Conservation (phyloP, 2,113 vertebrate species). For the Pogona vitticeps region DNA sequence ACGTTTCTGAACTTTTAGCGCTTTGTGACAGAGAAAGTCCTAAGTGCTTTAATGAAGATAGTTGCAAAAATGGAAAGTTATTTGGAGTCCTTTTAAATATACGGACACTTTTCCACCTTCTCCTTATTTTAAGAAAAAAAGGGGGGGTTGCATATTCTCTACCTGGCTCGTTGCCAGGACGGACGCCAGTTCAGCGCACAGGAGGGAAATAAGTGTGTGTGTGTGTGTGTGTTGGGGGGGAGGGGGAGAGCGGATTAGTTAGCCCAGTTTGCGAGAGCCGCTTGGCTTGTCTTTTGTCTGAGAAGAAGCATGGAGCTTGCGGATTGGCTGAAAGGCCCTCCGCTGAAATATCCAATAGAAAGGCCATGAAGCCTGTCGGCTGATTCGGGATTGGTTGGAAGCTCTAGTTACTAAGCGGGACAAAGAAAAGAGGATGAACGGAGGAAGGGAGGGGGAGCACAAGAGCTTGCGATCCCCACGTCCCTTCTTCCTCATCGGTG, state of each 20-base stretch:
- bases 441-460: conserved; percentile 19
- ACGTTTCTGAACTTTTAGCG: not conserved
- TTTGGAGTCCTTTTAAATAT: not conserved
- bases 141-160: conserved; percentile 14
- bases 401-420: conserved; percentile 79
- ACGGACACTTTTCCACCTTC: not conserved
- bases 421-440: conserved; percentile 64
- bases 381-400: conserved; percentile 66
- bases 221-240: conserved; percentile 22
- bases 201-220: not conserved
- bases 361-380: conserved; percentile 47
- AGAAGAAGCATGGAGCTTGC: conserved; percentile 39
- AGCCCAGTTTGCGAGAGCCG: conserved; percentile 69
- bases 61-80: not conserved
- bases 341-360: conserved; percentile 59
- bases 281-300: conserved; percentile 66
- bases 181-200: conserved; percentile 50
- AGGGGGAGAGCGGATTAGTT: conserved; percentile 33
- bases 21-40: not conserved
- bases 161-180: conserved; percentile 49
- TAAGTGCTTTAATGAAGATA: not conserved
- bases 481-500: not conserved
- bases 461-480: not conserved
- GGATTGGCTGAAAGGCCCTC: conserved; percentile 52
- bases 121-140: not conserved